Evolutionary conservation across 2,797 vertebrate species (phyloP).

Genomic region (Spondyliosoma cantharus): DNA sequence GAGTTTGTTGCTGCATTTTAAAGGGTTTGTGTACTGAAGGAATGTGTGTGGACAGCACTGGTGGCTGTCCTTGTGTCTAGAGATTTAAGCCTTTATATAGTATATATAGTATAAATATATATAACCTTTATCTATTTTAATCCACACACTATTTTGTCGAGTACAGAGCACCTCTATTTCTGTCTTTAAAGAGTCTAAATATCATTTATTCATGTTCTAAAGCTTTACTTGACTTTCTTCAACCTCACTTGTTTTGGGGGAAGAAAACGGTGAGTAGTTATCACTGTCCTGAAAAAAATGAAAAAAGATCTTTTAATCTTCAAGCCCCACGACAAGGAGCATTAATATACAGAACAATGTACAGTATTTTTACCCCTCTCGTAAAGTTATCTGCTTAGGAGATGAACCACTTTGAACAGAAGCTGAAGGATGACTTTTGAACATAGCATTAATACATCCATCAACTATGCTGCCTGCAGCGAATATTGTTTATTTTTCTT

Average conservation of each 20-base stretch:
- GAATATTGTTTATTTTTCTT: constrained; percentile 21
- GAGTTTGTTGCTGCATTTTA: constrained; percentile 55
- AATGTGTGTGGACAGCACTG: constrained; percentile 79
- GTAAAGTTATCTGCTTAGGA: constrained; percentile 59
- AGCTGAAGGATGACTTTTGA: constrained; percentile 52
- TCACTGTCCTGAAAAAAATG: constrained; percentile 57
- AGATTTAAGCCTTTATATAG: constrained; percentile 77
- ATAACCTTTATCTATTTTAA: constrained; percentile 77
- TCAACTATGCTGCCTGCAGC: constrained; percentile 37
- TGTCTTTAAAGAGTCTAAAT: constrained; percentile 58
- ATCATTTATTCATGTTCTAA: constrained; percentile 60
- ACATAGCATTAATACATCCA: constrained; percentile 43
- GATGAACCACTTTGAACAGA: constrained; percentile 72
- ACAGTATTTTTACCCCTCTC: constrained; percentile 70
- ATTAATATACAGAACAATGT: constrained; percentile 57
- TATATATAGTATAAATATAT: constrained; percentile 71
- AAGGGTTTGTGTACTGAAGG: constrained; percentile 66
- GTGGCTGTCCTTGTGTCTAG: constrained; percentile 77
- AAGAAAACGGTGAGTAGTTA: constrained; percentile 50
- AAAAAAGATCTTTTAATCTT: constrained; percentile 21
- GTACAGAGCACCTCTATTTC: constrained; percentile 70
- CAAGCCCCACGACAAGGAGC: constrained; percentile 12
- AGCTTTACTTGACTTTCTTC: constrained; percentile 70
- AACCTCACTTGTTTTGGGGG: constrained; percentile 39
- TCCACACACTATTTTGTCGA: constrained; percentile 74